Evolutionary conservation across 2,888 invertebrate species (phyloP), one percentile per base, ranked within the genome.

Genomic region (Drosophila eohydei): DNA sequence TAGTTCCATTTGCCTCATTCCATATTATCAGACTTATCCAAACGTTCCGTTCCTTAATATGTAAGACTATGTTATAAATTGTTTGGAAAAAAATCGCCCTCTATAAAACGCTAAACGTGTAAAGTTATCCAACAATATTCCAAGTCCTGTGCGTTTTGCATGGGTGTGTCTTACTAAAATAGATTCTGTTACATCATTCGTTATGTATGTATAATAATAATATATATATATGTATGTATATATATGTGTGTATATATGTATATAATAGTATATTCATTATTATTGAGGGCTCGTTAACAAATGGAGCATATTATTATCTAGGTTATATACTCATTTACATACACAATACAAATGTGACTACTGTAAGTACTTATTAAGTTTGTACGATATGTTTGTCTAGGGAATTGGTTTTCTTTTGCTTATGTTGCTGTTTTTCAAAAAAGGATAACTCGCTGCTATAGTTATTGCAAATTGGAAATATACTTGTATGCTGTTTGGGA

Each of bases 301-400:
- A 55, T 75, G 46, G 59, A 74, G 74, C 61, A 44, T 65, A 59
- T 36, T 54, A 54, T 40, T 26, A 40, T 54, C 40, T 54, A 40
- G 40, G 40, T 16, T 40, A 52, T 72, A 60, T 62, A 58, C 12
- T 58, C 57, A 60, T 54, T 66, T 72, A 65, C 60, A 73, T 44
- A 72, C 64, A 78, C 67, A 68, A 70, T 77, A 69, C 43, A 71
- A 61, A 52, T 79, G 67, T 71, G 73, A 65, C 81, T 67, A 71
- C 60, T 46, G 51, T 55, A 71, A 70, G 63, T 80, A 78, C 71
- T 78, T 81, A 72, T 73, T 76, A 74, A 75, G 74, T 91, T 91
- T 91, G 91, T 92, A 91, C 91, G 91, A 91, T 91, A 91, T 91
- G 91, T 91, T 91, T 90, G 84, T 89, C 91, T 92, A 92, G 91